These are phyloP conservation scores for Argyrosomus japonicus DNA, from an alignment of 2,113 vertebrate genomes.

Conservation along the genomic window DNA sequence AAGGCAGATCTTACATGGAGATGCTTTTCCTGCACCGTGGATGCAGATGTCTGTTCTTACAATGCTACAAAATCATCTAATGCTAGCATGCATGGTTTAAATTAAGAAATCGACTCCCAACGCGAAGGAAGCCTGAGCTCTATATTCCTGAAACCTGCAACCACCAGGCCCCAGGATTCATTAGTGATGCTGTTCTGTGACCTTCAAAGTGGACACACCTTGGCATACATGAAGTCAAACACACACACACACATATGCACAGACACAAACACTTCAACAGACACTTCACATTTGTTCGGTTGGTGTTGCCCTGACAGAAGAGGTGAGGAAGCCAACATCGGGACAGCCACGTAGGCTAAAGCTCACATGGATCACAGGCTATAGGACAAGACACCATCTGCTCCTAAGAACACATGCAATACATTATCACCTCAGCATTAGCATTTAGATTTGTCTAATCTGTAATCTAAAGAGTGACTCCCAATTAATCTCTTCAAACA, in stretches of 20 bases:
- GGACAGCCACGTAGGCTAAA: conserved; percentile 24
- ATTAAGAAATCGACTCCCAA: background rate
- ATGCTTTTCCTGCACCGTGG: background rate
- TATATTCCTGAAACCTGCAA: conserved; percentile 19
- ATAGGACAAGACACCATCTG: conserved; percentile 25
- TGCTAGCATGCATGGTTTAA: background rate
- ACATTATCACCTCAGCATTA: background rate
- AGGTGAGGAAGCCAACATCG: conserved; percentile 35
- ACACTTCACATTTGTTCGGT: conserved; percentile 16
- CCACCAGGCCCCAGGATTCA: conserved; percentile 40
- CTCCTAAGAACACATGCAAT: background rate
- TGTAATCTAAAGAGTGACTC: background rate
- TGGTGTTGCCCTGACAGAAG: conserved; percentile 6
- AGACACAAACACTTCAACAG: conserved; percentile 26
- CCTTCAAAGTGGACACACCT: conserved; percentile 29
- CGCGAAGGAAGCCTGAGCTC: background rate
- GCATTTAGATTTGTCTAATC: background rate
- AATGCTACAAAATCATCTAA: background rate
- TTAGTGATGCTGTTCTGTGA: conserved; percentile 42
- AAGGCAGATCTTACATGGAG: background rate
- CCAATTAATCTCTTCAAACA: background rate
- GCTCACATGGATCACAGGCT: conserved; percentile 36
- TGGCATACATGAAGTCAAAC: background rate
- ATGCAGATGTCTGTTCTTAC: background rate
- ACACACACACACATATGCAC: conserved; percentile 6